Base-by-base conservation (phyloP, 2,888 invertebrate species). In the Rutpela maculata region DNA sequence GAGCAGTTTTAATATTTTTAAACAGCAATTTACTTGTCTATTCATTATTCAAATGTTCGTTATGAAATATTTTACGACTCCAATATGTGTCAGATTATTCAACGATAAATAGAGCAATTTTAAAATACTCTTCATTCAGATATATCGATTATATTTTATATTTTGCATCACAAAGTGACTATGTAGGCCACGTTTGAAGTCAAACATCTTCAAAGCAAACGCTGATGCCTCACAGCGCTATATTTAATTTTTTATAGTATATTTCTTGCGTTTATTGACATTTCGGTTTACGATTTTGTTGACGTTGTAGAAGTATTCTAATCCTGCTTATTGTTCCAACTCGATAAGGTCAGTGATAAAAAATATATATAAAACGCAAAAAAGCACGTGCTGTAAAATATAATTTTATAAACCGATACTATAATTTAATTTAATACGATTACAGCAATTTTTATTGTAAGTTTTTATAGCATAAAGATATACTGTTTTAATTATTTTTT, bases 191-290 rank as follows among this genome's bases (percentile, higher is more conserved):
- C 65, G 65, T 65, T 65, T 65, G 65, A 65, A 65, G 65, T 65
- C 11, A 65, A 62, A 62, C 35, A 31, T 17, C 65, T 65, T 65
- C 65, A 65, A 65, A 65, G 65, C 62, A 31, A 62, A 35, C 62
- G 35, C n/a, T 62, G 43, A 65, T n/a, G 65, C 65, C 38, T 65
- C 38, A 65, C 65, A 10, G 35, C 18, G 65, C 65, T 65, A 43
- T 65, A 65, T 65, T 65, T 65, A 43, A 65, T 65, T 65, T 65
- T 65, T 65, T 65, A 43, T 65, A 65, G 65, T 65, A 19, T 65
- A 43, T 43, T 65, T 43, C 43, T 65, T 17, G 65, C 19, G 65
- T 65, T 65, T 65, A 38, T 65, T 65, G 65, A 65, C 43, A 65
- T 65, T 65, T 65, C 19, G 38, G 17, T 65, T 65, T 65, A 65